A percentile compares a stretch with the other conserved stretches of the same genome.
These are phyloP conservation scores for Schrankia costaestrigalis DNA, from an alignment of 2,888 invertebrate genomes.

Conservation along the genomic window DNA sequence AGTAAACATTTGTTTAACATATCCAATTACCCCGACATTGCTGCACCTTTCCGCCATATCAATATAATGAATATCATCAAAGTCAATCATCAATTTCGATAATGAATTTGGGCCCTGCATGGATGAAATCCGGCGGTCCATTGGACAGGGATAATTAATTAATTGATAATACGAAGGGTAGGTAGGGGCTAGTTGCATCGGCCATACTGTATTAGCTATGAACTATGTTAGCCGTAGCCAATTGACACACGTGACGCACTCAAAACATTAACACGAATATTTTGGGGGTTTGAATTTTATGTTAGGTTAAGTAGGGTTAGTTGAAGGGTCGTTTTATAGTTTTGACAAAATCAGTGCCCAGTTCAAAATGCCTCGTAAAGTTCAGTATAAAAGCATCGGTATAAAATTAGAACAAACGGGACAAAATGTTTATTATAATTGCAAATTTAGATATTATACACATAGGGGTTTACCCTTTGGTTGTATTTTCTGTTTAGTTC, in stretches of 20 bases:
- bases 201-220: constrained; percentile 19
- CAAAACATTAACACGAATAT: constrained; percentile 32
- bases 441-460: too few species aligned
- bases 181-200: constrained; percentile 6
- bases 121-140: constrained; percentile 38
- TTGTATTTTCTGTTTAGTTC: too few species aligned
- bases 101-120: constrained; percentile 54
- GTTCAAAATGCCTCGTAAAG: constrained; percentile 4
- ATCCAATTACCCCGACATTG: constrained; percentile 4
- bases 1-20: too few species aligned
- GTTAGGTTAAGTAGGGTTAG: constrained; percentile 12
- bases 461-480: too few species aligned
- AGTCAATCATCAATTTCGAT: constrained; percentile 58
- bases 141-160: constrained; percentile 67
- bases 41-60: constrained; percentile 18
- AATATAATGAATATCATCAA: constrained; percentile 40
- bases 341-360: constrained; percentile 13
- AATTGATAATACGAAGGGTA: constrained; percentile 57
- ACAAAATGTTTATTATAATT: background rate
- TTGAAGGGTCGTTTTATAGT: constrained; percentile 16
- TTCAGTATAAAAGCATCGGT: background rate
- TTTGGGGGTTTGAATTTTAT: constrained; percentile 31
- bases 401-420: background rate
- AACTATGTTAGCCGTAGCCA: constrained; percentile 56
- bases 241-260: constrained; percentile 47